Evolutionary conservation across 1,140 invertebrate genomes (phyloP).

Genomic region (Andrena cerasifolii): DNA sequence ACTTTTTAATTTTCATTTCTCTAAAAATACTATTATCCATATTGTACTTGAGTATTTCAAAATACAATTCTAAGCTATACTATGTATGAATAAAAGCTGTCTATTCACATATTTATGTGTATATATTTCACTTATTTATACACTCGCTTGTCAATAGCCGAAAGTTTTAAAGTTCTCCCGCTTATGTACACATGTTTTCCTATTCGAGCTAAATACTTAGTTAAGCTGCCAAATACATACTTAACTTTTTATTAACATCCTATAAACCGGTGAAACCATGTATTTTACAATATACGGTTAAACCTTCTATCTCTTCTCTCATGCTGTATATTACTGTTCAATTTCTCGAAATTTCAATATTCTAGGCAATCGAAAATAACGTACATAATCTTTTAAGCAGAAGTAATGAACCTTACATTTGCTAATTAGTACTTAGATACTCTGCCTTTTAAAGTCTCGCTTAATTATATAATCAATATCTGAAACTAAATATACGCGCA

Average conservation of each 20-base stretch:
- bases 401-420: background rate
- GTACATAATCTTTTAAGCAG: background rate
- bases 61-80: too few relatives aligned
- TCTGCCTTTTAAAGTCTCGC: background rate
- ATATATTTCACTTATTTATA: background rate
- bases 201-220: background rate
- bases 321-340: background rate
- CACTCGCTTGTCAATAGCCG: background rate
- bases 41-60: background rate
- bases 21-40: background rate
- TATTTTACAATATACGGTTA: background rate
- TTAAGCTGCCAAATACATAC: background rate
- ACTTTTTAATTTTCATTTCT: background rate
- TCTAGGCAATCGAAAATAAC: background rate
- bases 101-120: background rate
- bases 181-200: background rate
- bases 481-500: conserved; percentile 12
- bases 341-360: background rate
- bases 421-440: background rate
- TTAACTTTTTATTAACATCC: background rate
- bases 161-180: background rate
- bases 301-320: too few relatives aligned
- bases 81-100: background rate
- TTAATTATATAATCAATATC: conserved; percentile 27
- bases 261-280: background rate